Conservation (phyloP, 2,888 invertebrate species). For the Andrena dorsata region DNA sequence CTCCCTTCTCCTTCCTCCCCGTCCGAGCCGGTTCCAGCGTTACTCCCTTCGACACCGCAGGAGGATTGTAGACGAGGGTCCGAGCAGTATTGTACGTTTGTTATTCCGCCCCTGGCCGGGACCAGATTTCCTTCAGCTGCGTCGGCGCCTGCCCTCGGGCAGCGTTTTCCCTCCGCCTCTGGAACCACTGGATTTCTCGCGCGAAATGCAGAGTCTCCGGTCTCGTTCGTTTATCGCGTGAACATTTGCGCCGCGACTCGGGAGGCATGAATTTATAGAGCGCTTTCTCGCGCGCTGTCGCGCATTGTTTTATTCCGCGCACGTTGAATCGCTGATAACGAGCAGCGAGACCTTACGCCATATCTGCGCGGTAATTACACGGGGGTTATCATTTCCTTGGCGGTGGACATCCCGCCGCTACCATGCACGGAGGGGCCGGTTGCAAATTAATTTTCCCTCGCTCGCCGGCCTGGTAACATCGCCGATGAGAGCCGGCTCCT, state of each 20-base stretch:
- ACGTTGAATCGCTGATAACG: slow-evolving; percentile 61
- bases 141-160: slow-evolving; percentile 16
- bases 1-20: slow-evolving; percentile 19
- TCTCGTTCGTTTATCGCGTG: slow-evolving; percentile 3
- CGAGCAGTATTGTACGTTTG: slow-evolving; percentile 68
- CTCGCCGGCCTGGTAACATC: slow-evolving; percentile 11
- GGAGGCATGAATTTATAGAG: slow-evolving; percentile 43
- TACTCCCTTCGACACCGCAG: slow-evolving; percentile 63
- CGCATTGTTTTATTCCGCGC: slow-evolving; percentile 39
- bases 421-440: slow-evolving; percentile 22
- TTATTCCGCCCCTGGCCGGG: slow-evolving; percentile 73
- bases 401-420: slow-evolving; percentile 14
- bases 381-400: slow-evolving; percentile 56
- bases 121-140: slow-evolving; percentile 67
- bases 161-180: slow-evolving; percentile 30
- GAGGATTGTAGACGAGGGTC: slow-evolving; percentile 69
- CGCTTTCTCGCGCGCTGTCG: background rate
- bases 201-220: slow-evolving; percentile 6
- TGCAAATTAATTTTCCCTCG: slow-evolving; percentile 59
- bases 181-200: slow-evolving; percentile 26
- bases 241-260: slow-evolving; percentile 11
- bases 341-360: slow-evolving; percentile 20
- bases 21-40: slow-evolving; percentile 64
- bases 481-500: slow-evolving; percentile 23
- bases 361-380: slow-evolving; percentile 65